These are phyloP conservation scores for Corydoras sp. DNA, from an alignment of 2,113 vertebrate genomes.

Conservation along the genomic window DNA sequence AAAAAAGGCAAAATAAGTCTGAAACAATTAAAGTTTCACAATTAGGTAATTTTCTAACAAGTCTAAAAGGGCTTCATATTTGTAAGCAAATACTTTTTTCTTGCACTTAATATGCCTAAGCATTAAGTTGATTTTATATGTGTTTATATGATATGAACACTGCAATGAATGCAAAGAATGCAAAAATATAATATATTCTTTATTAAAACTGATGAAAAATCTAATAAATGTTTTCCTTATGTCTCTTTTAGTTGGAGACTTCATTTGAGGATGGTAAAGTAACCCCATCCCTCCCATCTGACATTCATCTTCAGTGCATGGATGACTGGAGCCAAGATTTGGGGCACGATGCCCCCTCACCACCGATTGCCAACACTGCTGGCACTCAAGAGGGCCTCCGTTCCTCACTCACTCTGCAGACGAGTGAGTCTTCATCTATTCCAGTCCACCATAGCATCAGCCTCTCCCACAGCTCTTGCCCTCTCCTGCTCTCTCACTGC, in stretches of 20 bases:
- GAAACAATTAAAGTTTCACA: no score
- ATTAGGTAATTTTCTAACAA: no score
- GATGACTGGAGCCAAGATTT: constrained; percentile 60
- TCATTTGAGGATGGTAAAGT: constrained; percentile 54
- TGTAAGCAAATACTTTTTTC: no score
- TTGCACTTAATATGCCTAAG: no score
- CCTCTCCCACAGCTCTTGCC: constrained; percentile 56
- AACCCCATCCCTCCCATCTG: constrained; percentile 51
- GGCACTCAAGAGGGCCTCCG: constrained; percentile 50
- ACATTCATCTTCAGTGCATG: constrained; percentile 56
- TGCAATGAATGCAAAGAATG: no score
- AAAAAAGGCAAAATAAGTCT: no score
- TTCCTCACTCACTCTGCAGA: constrained; percentile 62
- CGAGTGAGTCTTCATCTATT: constrained; percentile 42
- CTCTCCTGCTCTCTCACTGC: constrained; percentile 62
- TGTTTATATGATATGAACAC: no score
- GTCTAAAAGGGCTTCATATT: no score
- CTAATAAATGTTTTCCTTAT: no score
- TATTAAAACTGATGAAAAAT: no score
- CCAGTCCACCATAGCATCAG: constrained; percentile 64
- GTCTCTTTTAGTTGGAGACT: constrained; percentile 49
- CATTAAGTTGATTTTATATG: no score
- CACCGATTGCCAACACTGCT: constrained; percentile 44
- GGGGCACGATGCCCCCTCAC: constrained; percentile 49
- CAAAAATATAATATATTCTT: no score